Conservation (phyloP, 2,888 invertebrate genomes). For the Opisthograptis luteolata region DNA sequence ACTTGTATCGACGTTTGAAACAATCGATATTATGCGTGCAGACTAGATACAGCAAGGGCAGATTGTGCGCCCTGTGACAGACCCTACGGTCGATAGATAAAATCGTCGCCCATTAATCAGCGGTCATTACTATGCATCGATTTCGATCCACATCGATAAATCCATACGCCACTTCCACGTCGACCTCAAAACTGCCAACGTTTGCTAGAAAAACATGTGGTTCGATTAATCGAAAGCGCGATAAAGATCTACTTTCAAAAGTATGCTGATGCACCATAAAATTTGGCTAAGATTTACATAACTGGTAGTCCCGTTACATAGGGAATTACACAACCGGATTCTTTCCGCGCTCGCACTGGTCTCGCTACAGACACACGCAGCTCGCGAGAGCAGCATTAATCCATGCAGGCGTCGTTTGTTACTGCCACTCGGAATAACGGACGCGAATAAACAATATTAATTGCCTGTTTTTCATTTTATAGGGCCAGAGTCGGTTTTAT, state of each 20-base stretch:
- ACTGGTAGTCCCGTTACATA: slow-evolving; percentile 81
- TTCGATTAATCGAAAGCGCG: slow-evolving; percentile 57
- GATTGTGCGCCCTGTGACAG: slow-evolving; percentile 53
- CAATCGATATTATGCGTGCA: slow-evolving; percentile 13
- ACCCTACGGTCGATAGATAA: slow-evolving; percentile 49
- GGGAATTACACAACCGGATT: slow-evolving; percentile 80
- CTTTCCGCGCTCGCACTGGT: slow-evolving; percentile 49
- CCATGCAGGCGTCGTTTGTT: slow-evolving; percentile 69
- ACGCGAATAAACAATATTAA: slow-evolving; percentile 80
- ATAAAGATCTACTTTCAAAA: slow-evolving; percentile 75
- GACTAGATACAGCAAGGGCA: slow-evolving; percentile 37
- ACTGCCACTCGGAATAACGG: slow-evolving; percentile 72
- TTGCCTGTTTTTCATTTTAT: slow-evolving; percentile 77
- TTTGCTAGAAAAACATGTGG: slow-evolving; percentile 42
- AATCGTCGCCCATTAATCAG: slow-evolving; percentile 51
- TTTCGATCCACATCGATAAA: slow-evolving; percentile 50
- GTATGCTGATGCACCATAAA: slow-evolving; percentile 68
- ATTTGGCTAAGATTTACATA: slow-evolving; percentile 82
- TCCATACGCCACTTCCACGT: slow-evolving; percentile 49
- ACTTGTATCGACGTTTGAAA: slow-evolving; percentile 54
- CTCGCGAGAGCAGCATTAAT: slow-evolving; percentile 53
- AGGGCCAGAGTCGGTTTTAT: slow-evolving; percentile 71
- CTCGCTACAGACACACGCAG: slow-evolving; percentile 11
- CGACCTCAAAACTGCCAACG: slow-evolving; percentile 40
- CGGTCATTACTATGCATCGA: slow-evolving; percentile 55